phyloP scores from a whole-genome alignment of 1,140 invertebrate genomes.

The Bombus polaris region DNA sequence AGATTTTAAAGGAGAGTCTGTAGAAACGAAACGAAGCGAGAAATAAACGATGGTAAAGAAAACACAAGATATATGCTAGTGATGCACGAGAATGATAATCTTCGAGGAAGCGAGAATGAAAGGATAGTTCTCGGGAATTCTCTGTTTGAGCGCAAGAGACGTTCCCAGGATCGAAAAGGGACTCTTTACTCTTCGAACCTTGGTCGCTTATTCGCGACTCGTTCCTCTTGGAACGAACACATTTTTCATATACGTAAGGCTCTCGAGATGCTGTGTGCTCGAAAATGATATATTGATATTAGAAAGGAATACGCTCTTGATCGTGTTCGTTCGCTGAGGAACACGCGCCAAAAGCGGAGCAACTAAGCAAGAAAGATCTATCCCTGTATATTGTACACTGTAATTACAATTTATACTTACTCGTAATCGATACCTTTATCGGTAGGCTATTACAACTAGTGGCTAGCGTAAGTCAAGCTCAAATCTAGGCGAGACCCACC shows the following conservation, averaged over 20 bases:
- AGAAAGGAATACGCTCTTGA: not conserved
- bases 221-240: constrained; percentile 1
- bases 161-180: not conserved
- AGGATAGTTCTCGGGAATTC: not conserved
- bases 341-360: not conserved
- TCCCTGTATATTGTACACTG: constrained; percentile 80
- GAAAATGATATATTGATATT: constrained; percentile 31
- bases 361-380: constrained; percentile 51
- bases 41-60: not conserved
- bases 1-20: constrained; percentile 58
- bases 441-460: constrained; percentile 77
- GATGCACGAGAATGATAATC: not conserved
- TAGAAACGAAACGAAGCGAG: no score
- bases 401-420: constrained; percentile 82
- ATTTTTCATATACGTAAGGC: not conserved
- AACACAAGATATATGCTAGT: constrained; percentile 7
- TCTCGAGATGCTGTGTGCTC: not conserved
- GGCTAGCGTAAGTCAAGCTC: constrained; percentile 78
- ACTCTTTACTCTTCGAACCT: not conserved
- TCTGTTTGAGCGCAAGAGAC: not conserved
- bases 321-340: constrained; percentile 10
- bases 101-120: no score
- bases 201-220: not conserved
- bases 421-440: constrained; percentile 78
- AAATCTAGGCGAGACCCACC: constrained; percentile 74